Evolutionary conservation across 2,797 vertebrate species (phyloP), one percentile per base, ranked within the genome.

Genomic region (Apodemus agrarius): DNA sequence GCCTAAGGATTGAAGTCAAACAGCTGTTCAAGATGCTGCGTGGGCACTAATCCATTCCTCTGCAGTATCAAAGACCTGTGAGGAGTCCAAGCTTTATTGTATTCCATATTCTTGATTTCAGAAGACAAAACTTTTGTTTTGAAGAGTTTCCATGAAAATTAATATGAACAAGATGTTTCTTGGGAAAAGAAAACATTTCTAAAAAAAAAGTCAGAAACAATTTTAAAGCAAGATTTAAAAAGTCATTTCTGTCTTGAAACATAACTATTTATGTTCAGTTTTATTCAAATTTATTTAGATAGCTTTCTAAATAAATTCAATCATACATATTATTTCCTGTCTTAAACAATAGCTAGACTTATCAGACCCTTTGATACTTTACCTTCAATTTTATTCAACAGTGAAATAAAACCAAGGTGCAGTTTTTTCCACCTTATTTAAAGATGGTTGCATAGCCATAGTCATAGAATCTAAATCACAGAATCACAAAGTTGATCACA

Each of bases 21-120:
- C 96, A 96, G 93, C 96, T 97, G 94, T 87, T 97, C 91, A 88
- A 87, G 91, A 91, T 90, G 94, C 65, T 74, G 34, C 52, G 17
- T 93, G 80, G 31, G n/a, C 86, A 80, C 17, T 89, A 61, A 95
- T 95, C 57, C 79, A 49, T 89, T 92, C 57, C 63, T 91, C 75
- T 43, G 17, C 59, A 83, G 81, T 85, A 83, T 91, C 54, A 79
- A 72, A 90, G 88, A 75, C 81, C 78, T 87, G 46, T 5, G 82
- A 91, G 83, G 43, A 83, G 37, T 31, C 52, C 69, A 46, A 14
- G n/a, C n/a, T 95, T 59, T 89, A 0, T 49, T 83, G 76, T 93
- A 82, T 31, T 34, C 49, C 3, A 0, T 94, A 67, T 46, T 89
- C 40, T 92, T 87, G 29, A 89, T 75, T 34, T 89, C 78, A 92